Evolutionary conservation across 2,113 vertebrate genomes (phyloP).

Genomic region (Puffinus mauretanicus): DNA sequence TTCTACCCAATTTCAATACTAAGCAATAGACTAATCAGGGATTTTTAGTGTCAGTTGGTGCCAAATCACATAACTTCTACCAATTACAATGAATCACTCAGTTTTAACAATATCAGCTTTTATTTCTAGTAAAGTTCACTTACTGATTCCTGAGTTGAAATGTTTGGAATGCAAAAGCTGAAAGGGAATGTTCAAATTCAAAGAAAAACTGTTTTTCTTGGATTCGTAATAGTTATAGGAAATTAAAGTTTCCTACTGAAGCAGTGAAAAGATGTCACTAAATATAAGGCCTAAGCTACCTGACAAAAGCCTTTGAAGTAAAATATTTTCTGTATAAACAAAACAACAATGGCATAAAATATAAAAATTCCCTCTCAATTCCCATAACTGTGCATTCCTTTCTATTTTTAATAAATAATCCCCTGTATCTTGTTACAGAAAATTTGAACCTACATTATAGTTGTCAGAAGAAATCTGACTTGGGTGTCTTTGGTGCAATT

Average conservation of each 20-base stretch:
- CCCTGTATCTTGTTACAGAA: not conserved
- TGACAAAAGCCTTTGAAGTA: slow-evolving; percentile 4
- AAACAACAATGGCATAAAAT: not conserved
- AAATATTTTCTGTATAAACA: slow-evolving; percentile 21
- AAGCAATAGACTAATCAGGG: not conserved
- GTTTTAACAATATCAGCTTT: not conserved
- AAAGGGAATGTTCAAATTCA: not conserved
- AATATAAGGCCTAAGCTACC: not conserved
- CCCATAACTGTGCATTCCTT: slow-evolving; percentile 1
- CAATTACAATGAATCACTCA: not conserved
- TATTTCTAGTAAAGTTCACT: not conserved
- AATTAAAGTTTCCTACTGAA: slow-evolving; percentile 18
- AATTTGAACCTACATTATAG: not conserved
- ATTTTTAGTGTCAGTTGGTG: not conserved
- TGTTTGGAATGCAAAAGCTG: slow-evolving; percentile 18
- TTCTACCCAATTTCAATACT: not conserved
- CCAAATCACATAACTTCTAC: not conserved
- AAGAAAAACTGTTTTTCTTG: slow-evolving; percentile 31
- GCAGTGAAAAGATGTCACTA: slow-evolving; percentile 1
- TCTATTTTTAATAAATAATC: slow-evolving; percentile 24
- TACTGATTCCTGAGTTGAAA: not conserved
- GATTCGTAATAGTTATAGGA: not conserved
- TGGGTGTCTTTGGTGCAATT: not conserved
- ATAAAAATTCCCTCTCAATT: not conserved
- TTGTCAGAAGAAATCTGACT: not conserved